Conservation (phyloP, 2,113 vertebrate species). For the Pyxicephalus adspersus region DNA sequence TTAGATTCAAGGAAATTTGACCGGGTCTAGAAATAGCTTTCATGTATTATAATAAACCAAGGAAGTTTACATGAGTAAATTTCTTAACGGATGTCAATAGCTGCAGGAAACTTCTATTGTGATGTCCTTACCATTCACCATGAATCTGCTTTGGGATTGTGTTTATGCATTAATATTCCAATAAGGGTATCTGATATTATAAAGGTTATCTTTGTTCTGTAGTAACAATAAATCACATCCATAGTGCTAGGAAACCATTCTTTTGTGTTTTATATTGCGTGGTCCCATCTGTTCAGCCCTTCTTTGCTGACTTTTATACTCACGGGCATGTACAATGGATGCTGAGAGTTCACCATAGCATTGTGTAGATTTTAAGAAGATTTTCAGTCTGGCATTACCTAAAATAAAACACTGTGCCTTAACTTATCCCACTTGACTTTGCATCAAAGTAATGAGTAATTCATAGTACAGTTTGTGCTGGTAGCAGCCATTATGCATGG, state of each 20-base stretch:
- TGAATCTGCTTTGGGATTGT: neutral
- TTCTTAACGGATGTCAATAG: neutral
- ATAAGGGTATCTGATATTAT: neutral
- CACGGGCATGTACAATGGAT: neutral
- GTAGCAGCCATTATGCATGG: no score
- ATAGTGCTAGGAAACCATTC: constrained; percentile 13
- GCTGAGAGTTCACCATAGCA: neutral
- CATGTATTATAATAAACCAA: no score
- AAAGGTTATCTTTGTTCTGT: constrained; percentile 7
- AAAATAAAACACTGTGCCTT: no score
- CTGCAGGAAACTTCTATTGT: neutral
- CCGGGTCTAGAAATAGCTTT: no score
- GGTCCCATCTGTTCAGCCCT: neutral
- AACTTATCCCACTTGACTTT: no score
- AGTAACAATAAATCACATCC: neutral
- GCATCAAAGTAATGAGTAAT: no score
- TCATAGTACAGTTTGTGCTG: no score
- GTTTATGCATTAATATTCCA: neutral
- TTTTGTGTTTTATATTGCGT: constrained; percentile 20
- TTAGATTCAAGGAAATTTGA: no score
- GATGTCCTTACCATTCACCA: neutral
- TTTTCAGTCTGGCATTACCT: no score
- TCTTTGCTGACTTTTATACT: constrained; percentile 8
- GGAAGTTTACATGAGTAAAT: neutral
- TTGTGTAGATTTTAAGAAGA: neutral